Evolutionary conservation across 2,888 invertebrate genomes (phyloP), one percentile per base, ranked within the genome.

Genomic region (Hesperia comma): DNA sequence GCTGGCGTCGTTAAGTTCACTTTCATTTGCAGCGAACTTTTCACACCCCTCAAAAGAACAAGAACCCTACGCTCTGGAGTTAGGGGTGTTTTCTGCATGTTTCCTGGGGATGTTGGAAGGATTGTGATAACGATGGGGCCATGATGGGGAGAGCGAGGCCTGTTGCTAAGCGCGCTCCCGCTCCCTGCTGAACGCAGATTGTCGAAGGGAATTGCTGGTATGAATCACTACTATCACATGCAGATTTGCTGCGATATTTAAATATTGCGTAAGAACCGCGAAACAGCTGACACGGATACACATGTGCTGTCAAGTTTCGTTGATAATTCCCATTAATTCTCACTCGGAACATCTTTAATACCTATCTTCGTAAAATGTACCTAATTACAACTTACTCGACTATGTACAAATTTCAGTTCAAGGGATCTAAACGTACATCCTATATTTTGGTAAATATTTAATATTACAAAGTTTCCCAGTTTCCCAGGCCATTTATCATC

Each of bases 131-230:
- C 67, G 68, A 70, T 70, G 73, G 69, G 73, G 69, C 74, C 71
- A 49, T 14, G 75, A 77, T 76, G 77, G 79, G 77, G 79, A 75
- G 77, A 79, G 79, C 77, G 77, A 83, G 81, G 75, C 75, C 75
- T 75, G 87, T 87, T 85, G 85, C 87, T 79, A 86, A 77, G 87
- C 82, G 77, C 70, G 71, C 69, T 72, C 75, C 69, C 69, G 74
- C 74, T 81, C 78, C 75, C 55, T 55, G 53, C 60, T 61, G 15
- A 15, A 55, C 64, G 55, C 56, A 46, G 21, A 61, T 55, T 49
- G 55, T 61, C 21, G 55, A 61, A 55, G 66, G 61, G 66, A 60
- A 26, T 14, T 12, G 37, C 53, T 58, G 54, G 43, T 21, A 61
- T 26, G 41, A 60, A 60, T 54, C 43, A 46, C 58, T 41, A 46